Percentiles rank a stretch among this genome's conserved stretches.
Conservation (phyloP, 1,140 invertebrate genomes). For the Eupeodes corollae region DNA sequence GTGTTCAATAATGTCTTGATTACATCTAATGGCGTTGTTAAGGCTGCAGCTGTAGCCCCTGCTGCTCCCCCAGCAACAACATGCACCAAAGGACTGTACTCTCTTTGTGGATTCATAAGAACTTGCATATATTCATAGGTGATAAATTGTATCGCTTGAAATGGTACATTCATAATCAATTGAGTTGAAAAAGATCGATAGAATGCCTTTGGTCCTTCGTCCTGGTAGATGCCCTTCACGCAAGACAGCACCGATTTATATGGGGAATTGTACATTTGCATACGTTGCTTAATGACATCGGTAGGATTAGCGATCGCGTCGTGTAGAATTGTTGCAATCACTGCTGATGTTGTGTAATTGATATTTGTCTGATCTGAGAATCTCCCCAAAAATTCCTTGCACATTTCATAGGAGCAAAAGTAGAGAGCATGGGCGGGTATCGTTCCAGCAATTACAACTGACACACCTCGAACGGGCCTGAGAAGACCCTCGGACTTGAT, state of each 20-base stretch:
- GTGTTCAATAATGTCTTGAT: conserved; percentile 98
- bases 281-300: conserved; percentile 97
- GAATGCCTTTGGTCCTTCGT: conserved; percentile 83
- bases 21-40: conserved; percentile 97
- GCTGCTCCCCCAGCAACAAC: conserved; percentile 80
- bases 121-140: conserved; percentile 87
- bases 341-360: conserved; percentile 47
- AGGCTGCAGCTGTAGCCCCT: conserved; percentile 82
- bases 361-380: conserved; percentile 52
- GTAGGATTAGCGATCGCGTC: conserved; percentile 98
- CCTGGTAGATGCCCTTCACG: conserved; percentile 59
- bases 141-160: conserved; percentile 92
- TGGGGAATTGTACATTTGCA: conserved; percentile 95
- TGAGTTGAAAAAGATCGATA: conserved; percentile 95
- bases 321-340: conserved; percentile 79
- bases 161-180: conserved; percentile 95
- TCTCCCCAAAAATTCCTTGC: conserved; percentile 65
- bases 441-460: conserved; percentile 83
- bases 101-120: conserved; percentile 47
- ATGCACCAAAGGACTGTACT: conserved; percentile 82
- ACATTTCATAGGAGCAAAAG: conserved; percentile 94
- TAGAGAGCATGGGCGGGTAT: conserved; percentile 99
- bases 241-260: conserved; percentile 79
- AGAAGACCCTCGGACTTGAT: conserved; percentile 81
- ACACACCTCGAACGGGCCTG: conserved; percentile 83